Conservation (phyloP, 1,140 invertebrate species). For the Uloborus diversus region DNA sequence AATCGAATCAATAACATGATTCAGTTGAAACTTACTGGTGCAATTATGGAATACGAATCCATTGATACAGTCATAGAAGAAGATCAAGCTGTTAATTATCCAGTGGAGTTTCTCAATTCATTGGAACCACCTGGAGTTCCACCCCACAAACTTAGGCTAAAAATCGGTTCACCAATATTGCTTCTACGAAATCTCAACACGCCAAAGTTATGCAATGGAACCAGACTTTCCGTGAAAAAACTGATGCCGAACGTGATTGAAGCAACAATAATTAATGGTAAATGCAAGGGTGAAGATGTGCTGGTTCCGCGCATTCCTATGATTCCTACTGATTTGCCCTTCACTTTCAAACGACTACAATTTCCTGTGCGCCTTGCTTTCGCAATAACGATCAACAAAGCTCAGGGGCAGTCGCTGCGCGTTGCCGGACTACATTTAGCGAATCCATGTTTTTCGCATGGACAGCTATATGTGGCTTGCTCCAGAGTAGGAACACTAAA, state of each 20-base stretch:
- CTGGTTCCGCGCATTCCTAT: slow-evolving; percentile 50
- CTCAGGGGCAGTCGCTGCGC: too few species aligned
- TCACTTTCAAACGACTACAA: slow-evolving; percentile 66
- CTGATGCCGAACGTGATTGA: too few species aligned
- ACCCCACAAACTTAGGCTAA: not conserved
- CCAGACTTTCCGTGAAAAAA: not conserved
- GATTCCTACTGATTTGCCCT: slow-evolving; percentile 40
- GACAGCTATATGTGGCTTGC: too few species aligned
- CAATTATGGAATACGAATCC: not conserved
- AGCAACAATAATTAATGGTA: too few species aligned
- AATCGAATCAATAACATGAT: not conserved
- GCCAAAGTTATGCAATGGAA: not conserved
- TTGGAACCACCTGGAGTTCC: not conserved
- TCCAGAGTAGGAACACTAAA: too few species aligned
- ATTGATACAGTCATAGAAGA: slow-evolving; percentile 23
- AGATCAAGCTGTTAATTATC: slow-evolving; percentile 32
- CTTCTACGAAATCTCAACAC: not conserved
- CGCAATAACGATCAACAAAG: slow-evolving; percentile 71
- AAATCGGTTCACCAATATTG: not conserved
- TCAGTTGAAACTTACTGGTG: not conserved
- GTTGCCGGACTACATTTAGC: too few species aligned
- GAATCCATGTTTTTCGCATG: too few species aligned
- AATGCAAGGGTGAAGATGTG: too few species aligned
- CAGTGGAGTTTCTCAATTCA: slow-evolving; percentile 5
- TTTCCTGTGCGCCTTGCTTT: slow-evolving; percentile 68